Conservation (phyloP, 2,113 vertebrate species). For the Ifrita kowaldi region DNA sequence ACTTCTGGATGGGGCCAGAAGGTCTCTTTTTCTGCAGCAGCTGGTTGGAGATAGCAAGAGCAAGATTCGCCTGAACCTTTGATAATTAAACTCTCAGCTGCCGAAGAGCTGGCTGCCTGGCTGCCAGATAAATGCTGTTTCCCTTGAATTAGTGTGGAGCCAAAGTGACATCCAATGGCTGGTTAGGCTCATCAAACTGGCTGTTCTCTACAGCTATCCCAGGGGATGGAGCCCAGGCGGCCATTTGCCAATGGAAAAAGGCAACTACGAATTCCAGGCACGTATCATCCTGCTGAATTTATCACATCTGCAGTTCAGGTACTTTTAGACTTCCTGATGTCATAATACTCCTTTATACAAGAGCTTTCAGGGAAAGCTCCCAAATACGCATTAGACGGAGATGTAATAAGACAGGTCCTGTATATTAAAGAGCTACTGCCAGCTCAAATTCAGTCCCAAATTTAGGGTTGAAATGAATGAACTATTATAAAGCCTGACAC, state of each 20-base stretch:
- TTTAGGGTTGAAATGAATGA: slow-evolving; percentile 52
- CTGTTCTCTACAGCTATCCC: slow-evolving; percentile 51
- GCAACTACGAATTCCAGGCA: slow-evolving; percentile 35
- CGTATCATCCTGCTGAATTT: slow-evolving; percentile 45
- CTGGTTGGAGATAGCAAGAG: slow-evolving; percentile 57
- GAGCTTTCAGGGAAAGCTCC: slow-evolving; percentile 60
- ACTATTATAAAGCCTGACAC: slow-evolving; percentile 51
- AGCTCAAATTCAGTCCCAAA: slow-evolving; percentile 44
- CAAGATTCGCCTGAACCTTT: slow-evolving; percentile 55
- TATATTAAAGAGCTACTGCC: slow-evolving; percentile 58
- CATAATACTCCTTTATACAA: slow-evolving; percentile 61
- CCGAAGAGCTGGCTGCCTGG: slow-evolving; percentile 39
- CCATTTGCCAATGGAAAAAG: slow-evolving; percentile 59
- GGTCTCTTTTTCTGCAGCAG: slow-evolving; percentile 61
- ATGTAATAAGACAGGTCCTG: slow-evolving; percentile 59
- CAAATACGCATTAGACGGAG: slow-evolving; percentile 50
- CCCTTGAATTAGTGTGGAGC: slow-evolving; percentile 63
- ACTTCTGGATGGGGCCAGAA: slow-evolving; percentile 58
- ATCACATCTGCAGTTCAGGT: slow-evolving; percentile 66
- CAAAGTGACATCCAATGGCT: slow-evolving; percentile 69
- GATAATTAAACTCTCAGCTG: slow-evolving; percentile 66
- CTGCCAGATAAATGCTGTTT: slow-evolving; percentile 66
- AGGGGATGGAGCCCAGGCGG: slow-evolving; percentile 32
- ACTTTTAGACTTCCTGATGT: slow-evolving; percentile 63
- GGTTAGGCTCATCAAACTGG: slow-evolving; percentile 65